Base-by-base conservation (phyloP, 2,113 vertebrate genomes). In the Microtus montanus region DNA sequence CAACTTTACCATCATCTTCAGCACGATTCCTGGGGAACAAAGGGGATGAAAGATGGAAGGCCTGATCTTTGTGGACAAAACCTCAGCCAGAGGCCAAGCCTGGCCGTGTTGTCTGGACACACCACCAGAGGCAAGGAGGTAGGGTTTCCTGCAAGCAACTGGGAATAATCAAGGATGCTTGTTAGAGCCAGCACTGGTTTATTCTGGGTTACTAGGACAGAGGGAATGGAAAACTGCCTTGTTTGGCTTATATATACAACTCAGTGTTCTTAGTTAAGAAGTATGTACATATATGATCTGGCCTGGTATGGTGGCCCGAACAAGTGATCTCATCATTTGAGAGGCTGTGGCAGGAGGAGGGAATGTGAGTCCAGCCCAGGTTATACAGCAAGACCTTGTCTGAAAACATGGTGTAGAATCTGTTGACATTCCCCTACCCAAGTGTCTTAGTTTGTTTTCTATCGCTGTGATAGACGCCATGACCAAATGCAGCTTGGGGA, bases 21-120 rank as follows among this genome's bases (percentile, higher is more conserved):
- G 66, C 10, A 17, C 0, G 58, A 44, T 77, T 90, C 58, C 90
- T 73, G n/a, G 33, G 44, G 66, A 33, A 5, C 10, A 47, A 5
- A n/a, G 0, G 10, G 70, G 26, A 28, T 1, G 15, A 24, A 78
- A 52, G 38, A 52, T 0, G 0, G 35, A 54, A 28, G 28, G 24
- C 17, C 54, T 3, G 9, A 28, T 20, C 19, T 35, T n/a, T 35
- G 38, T 35, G 22, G 64, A 15, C n/a, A 14, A 10, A 58, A 1
- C 1, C 20, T 17, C 19, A 11, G 6, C 28, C 66, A 28, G 10
- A 5, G 17, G 61, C 19, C 17, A 49, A 41, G 0, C 10, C 74
- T 41, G 10, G 9, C 24, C 2, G 0, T 2, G 20, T 13, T 33
- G 49, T 41, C 44, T 35, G 44, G 26, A 49, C 28, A 78, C 33